Evolutionary conservation across 1,140 invertebrate species (phyloP), one percentile per base, ranked within the genome.

Genomic region (Trichomalopsis sarcophagae): DNA sequence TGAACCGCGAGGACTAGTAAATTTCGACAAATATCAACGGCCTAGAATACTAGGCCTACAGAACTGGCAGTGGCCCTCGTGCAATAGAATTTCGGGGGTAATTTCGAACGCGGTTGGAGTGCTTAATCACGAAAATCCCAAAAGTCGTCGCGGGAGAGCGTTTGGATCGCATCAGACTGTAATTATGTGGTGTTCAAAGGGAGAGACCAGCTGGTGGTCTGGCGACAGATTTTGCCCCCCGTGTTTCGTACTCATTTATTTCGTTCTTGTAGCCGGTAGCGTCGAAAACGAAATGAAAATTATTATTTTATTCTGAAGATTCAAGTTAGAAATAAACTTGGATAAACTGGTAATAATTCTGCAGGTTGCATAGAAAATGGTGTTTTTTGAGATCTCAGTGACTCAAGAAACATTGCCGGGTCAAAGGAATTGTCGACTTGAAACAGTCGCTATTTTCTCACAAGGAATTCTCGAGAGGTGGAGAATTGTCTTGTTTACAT

Each of bases 181-280:
- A 75, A 75, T 75, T 75, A 75, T 75, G 73, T 44, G 36, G 33
- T 10, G 73, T 3, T 75, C 73, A 75, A 75, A 75, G 73, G 36
- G 33, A 44, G 30, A 1, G n/a, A 9, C 14, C 10, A 27, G 30
- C 27, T 33, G 27, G 69, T 71, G 69, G 23, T 11, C 30, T 71
- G 27, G 21, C 55, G 55, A 62, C 55, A 62, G 21, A n/a, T 62
- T 62, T 62, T 62, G 50, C 17, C 4, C 55, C 17, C 7, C 5
- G 17, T 62, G 17, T 62, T 62, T 21, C 17, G 6, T 21, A 21
- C 14, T 62, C 21, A 14, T 62, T 62, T 62, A n/a, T n/a, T 7
- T 17, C 55, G 21, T 50, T 14, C 47, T 62, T 1, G 5, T 62
- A 6, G 55, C 55, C n/a, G 6, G 21, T 62, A 6, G 55, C 55